Conservation (phyloP, 2,113 vertebrate genomes). For the Psittacula cyanocephala region DNA sequence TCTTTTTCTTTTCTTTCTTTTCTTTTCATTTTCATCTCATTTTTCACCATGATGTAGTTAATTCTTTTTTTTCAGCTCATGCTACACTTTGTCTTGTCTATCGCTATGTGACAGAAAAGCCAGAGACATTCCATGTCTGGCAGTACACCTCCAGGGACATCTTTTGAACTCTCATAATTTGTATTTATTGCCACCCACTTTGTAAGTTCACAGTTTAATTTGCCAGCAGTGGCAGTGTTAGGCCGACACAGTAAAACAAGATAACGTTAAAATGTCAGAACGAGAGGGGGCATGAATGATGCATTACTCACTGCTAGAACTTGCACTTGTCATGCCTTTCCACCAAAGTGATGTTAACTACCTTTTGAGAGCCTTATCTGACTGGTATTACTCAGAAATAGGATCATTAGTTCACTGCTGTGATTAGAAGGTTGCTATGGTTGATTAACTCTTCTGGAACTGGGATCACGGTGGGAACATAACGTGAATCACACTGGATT, state of each 20-base stretch:
- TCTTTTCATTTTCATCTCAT: constrained; percentile 66
- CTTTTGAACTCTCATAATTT: constrained; percentile 86
- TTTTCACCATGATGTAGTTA: constrained; percentile 69
- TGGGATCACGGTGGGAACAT: constrained; percentile 70
- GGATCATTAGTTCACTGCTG: constrained; percentile 83
- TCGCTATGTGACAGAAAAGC: constrained; percentile 77
- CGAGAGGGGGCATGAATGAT: constrained; percentile 83
- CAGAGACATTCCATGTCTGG: constrained; percentile 77
- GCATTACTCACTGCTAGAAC: constrained; percentile 81
- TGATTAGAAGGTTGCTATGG: constrained; percentile 80
- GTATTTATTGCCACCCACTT: constrained; percentile 89
- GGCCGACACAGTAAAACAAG: constrained; percentile 84
- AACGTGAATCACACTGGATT: constrained; percentile 69
- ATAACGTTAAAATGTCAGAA: constrained; percentile 85
- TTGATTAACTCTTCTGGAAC: constrained; percentile 83
- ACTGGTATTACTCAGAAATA: constrained; percentile 82
- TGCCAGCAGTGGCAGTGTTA: constrained; percentile 84
- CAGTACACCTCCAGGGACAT: constrained; percentile 80
- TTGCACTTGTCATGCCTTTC: constrained; percentile 81
- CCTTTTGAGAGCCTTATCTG: constrained; percentile 85
- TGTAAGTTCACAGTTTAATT: constrained; percentile 89
- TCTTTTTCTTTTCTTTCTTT: constrained; percentile 13
- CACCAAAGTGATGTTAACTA: constrained; percentile 85
- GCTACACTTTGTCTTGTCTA: constrained; percentile 72
- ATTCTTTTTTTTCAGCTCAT: constrained; percentile 64